Conservation (phyloP, 2,888 invertebrate species). For the Lymantria monacha region DNA sequence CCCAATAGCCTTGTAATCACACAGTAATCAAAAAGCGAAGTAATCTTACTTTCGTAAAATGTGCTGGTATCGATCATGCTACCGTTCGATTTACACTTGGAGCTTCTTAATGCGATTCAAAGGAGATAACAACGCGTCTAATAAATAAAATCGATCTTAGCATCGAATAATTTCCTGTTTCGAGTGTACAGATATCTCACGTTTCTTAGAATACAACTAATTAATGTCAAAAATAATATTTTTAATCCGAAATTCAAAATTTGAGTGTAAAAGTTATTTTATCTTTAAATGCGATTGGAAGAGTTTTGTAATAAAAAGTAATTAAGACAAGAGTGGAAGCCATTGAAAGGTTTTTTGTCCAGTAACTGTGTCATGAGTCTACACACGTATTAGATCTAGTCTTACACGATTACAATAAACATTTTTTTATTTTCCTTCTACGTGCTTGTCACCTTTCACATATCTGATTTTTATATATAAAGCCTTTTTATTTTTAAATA, state of each 20-base stretch:
- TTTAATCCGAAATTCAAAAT: slow-evolving; percentile 8
- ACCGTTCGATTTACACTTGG: slow-evolving; percentile 6
- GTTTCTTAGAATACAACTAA: slow-evolving; percentile 12
- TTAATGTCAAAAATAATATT: slow-evolving; percentile 7
- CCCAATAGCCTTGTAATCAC: neutral
- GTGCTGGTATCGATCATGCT: slow-evolving; percentile 5
- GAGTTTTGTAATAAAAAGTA: slow-evolving; percentile 11
- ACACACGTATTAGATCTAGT: too few species aligned
- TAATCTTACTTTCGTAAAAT: slow-evolving; percentile 20
- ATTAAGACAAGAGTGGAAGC: slow-evolving; percentile 17
- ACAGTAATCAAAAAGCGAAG: slow-evolving; percentile 16
- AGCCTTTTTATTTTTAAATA: too few species aligned
- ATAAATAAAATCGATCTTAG: slow-evolving; percentile 9
- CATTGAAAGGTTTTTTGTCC: neutral
- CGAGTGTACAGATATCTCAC: slow-evolving; percentile 4
- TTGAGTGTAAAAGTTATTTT: slow-evolving; percentile 15
- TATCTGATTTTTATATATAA: too few species aligned
- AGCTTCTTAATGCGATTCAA: slow-evolving; percentile 9
- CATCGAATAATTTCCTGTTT: slow-evolving; percentile 4
- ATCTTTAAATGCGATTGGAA: slow-evolving; percentile 14
- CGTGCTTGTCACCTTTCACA: too few species aligned
- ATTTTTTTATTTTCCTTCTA: too few species aligned
- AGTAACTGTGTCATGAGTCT: too few species aligned
- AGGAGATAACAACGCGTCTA: slow-evolving; percentile 5
- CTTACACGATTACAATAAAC: too few species aligned